A percentile compares a stretch with the other conserved stretches of the same genome.
phyloP scores from a whole-genome alignment of 2,888 invertebrate species.

The Thera obeliscata region DNA sequence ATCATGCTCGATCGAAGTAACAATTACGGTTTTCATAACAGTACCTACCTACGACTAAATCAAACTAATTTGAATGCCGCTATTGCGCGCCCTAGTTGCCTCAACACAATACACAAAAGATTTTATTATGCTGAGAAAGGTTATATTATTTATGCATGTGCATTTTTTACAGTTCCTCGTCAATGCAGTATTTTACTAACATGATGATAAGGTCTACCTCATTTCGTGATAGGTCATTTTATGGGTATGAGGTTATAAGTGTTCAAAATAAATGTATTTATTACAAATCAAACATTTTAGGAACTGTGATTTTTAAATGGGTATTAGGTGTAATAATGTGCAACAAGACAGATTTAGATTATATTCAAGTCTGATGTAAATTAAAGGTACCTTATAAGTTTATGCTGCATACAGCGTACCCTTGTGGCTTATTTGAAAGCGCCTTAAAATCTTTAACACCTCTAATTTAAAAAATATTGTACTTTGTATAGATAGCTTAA shows the following conservation, averaged over 20 bases:
- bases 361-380: too few species aligned
- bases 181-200: conserved; percentile 48
- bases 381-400: too few species aligned
- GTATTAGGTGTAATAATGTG: too few species aligned
- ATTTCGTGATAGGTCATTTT: conserved; percentile 30
- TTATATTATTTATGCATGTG: conserved; percentile 45
- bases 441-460: too few species aligned
- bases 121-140: conserved; percentile 42
- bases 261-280: too few species aligned
- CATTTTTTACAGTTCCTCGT: conserved; percentile 46
- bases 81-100: conserved; percentile 28
- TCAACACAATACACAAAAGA: conserved; percentile 38
- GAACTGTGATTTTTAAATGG: too few species aligned
- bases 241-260: not conserved
- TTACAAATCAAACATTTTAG: too few species aligned
- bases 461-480: too few species aligned
- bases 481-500: too few species aligned
- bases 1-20: not conserved
- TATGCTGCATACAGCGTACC: too few species aligned
- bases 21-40: conserved; percentile 26
- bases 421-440: too few species aligned
- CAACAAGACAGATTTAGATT: too few species aligned
- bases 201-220: conserved; percentile 46
- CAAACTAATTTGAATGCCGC: conserved; percentile 34
- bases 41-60: not conserved